These are phyloP conservation scores for Heliconius charithonia DNA, from an alignment of 2,888 invertebrate species.

Conservation along the genomic window DNA sequence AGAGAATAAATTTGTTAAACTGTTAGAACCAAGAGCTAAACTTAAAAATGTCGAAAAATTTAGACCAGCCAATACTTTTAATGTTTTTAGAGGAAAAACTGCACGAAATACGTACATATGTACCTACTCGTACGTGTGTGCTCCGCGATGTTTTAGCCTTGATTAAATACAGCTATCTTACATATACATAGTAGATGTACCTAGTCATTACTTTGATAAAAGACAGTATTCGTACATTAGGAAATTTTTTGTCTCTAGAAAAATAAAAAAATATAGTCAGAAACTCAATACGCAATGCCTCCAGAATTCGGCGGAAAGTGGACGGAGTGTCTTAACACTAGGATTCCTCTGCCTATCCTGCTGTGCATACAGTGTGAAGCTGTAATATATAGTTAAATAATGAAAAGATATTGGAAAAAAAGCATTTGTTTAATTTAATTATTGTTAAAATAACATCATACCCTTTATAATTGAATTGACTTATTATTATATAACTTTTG, in stretches of 20 bases:
- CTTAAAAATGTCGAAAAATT: neutral
- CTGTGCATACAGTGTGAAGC: too few relatives aligned
- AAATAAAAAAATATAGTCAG: neutral
- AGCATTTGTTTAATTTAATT: too few relatives aligned
- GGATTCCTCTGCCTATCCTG: too few relatives aligned
- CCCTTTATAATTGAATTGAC: too few relatives aligned
- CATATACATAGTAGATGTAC: neutral
- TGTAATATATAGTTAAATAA: too few relatives aligned
- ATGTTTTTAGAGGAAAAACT: slow-evolving; percentile 17
- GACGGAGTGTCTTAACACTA: too few relatives aligned
- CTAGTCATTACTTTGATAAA: slow-evolving; percentile 12
- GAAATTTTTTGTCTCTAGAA: too few relatives aligned
- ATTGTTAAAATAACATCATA: too few relatives aligned
- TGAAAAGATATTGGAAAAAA: too few relatives aligned
- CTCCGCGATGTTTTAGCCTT: slow-evolving; percentile 13
- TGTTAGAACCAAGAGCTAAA: neutral
- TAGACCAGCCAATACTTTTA: slow-evolving; percentile 16
- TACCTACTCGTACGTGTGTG: neutral
- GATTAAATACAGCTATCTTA: slow-evolving; percentile 20
- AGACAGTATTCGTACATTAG: neutral
- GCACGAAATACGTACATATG: neutral
- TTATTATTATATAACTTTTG: too few relatives aligned
- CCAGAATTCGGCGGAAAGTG: too few relatives aligned
- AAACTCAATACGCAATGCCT: neutral
- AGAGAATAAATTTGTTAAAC: neutral